These are phyloP conservation scores for Lasioglossum marginatum DNA, from an alignment of 2,888 invertebrate species.

Conservation along the genomic window DNA sequence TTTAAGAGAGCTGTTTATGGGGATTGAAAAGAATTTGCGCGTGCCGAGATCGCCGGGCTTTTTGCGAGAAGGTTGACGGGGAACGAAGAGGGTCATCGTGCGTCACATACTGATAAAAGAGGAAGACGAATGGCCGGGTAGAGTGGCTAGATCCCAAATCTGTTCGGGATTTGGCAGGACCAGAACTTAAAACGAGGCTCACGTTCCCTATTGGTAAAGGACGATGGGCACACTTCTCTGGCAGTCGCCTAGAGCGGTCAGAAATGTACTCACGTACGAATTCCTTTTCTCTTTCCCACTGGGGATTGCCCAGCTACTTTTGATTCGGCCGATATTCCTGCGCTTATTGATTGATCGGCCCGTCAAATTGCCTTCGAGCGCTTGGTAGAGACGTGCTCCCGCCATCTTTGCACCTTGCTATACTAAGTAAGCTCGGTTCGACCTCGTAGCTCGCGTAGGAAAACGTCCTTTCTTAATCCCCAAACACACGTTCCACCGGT, in stretches of 20 bases:
- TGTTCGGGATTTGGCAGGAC: constrained; percentile 78
- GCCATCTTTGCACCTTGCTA: background rate
- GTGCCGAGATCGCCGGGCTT: background rate
- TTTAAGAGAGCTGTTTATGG: background rate
- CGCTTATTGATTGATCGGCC: constrained; percentile 65
- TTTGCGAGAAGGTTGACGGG: constrained; percentile 5
- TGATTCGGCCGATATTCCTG: constrained; percentile 72
- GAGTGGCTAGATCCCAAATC: constrained; percentile 76
- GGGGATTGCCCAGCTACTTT: constrained; percentile 69
- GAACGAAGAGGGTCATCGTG: constrained; percentile 59
- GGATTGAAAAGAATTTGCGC: constrained; percentile 8
- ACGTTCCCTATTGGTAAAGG: constrained; percentile 77
- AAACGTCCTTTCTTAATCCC: background rate
- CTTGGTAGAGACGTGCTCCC: constrained; percentile 31
- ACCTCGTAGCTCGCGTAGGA: background rate
- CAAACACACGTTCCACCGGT: background rate
- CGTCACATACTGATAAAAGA: constrained; percentile 72
- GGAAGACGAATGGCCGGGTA: constrained; percentile 72
- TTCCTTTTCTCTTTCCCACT: constrained; percentile 45
- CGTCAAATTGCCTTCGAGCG: constrained; percentile 43
- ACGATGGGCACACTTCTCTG: constrained; percentile 74
- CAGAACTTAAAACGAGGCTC: constrained; percentile 77
- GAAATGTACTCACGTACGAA: constrained; percentile 76
- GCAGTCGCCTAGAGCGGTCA: constrained; percentile 67
- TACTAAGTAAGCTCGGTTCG: background rate